These are phyloP conservation scores for Sebastes dallii DNA, from an alignment of 2,797 vertebrate species.

Conservation along the genomic window DNA sequence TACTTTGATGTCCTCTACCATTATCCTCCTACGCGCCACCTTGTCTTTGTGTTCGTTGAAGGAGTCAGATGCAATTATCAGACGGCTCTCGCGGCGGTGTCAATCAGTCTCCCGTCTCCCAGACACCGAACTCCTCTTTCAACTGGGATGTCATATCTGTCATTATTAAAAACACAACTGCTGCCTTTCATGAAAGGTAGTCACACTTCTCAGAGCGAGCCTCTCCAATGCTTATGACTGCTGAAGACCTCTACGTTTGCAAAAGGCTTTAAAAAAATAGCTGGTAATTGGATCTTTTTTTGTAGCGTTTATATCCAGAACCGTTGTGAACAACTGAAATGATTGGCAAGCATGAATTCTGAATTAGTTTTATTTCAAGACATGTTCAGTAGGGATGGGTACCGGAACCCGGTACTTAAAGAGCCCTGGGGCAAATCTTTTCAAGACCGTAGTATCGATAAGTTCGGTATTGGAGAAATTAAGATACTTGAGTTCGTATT, in stretches of 20 bases:
- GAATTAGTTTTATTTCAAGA: background rate
- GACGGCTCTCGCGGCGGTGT: slow-evolving; percentile 29
- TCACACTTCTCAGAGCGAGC: background rate
- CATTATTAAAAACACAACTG: slow-evolving; percentile 33
- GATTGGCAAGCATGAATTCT: background rate
- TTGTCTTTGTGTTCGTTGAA: slow-evolving; percentile 61
- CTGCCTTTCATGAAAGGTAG: slow-evolving; percentile 13
- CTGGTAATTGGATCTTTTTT: slow-evolving; percentile 27
- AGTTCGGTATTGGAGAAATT: too few relatives aligned
- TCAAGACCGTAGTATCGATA: too few relatives aligned
- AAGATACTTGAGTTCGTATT: too few relatives aligned
- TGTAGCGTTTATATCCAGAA: background rate
- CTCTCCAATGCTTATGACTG: slow-evolving; percentile 8
- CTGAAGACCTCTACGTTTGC: slow-evolving; percentile 13
- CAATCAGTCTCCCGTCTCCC: slow-evolving; percentile 46
- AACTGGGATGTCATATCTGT: slow-evolving; percentile 25
- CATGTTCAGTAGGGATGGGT: background rate
- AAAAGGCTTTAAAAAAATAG: slow-evolving; percentile 9
- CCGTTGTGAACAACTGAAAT: background rate
- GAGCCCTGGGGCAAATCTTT: too few relatives aligned
- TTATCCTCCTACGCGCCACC: slow-evolving; percentile 58
- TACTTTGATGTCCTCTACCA: slow-evolving; percentile 56
- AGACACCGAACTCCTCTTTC: slow-evolving; percentile 41
- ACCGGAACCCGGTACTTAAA: background rate
- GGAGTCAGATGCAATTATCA: slow-evolving; percentile 65